Evolutionary conservation across 2,888 invertebrate species (phyloP).

Genomic region (Silvanus unidentatus): DNA sequence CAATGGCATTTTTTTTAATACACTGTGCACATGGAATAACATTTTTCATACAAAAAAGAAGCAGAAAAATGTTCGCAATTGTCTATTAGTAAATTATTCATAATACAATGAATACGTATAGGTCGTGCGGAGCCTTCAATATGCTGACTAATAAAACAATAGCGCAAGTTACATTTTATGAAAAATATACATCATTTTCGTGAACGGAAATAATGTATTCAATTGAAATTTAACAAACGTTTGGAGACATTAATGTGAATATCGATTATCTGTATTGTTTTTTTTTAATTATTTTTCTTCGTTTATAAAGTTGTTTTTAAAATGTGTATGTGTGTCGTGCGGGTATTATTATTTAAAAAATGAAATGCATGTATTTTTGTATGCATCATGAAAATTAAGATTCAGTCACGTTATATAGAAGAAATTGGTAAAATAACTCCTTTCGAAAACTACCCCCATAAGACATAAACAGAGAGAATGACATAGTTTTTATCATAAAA

Average conservation of each 20-base stretch:
- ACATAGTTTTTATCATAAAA: too few relatives aligned
- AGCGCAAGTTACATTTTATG: constrained; percentile 26
- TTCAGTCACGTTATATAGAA: background rate
- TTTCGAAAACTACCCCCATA: too few relatives aligned
- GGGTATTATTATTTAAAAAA: too few relatives aligned
- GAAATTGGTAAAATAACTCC: too few relatives aligned
- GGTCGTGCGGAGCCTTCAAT: constrained; percentile 25
- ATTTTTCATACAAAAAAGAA: background rate
- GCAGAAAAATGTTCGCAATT: constrained; percentile 15
- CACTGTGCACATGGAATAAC: background rate
- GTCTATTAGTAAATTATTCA: constrained; percentile 27
- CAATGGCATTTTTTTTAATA: too few relatives aligned
- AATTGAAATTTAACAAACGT: constrained; percentile 27
- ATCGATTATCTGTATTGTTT: constrained; percentile 8
- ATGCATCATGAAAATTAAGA: background rate
- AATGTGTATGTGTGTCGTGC: too few relatives aligned
- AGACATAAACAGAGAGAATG: too few relatives aligned
- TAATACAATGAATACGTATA: constrained; percentile 23
- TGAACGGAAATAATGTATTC: constrained; percentile 29
- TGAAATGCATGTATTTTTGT: too few relatives aligned
- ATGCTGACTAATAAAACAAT: constrained; percentile 29
- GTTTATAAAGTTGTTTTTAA: too few relatives aligned
- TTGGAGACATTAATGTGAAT: constrained; percentile 22
- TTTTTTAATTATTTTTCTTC: background rate
- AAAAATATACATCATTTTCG: constrained; percentile 33